Evolutionary conservation across 2,797 vertebrate species (phyloP), one percentile per base, ranked within the genome.

Genomic region (Basileuterus tristriatus): DNA sequence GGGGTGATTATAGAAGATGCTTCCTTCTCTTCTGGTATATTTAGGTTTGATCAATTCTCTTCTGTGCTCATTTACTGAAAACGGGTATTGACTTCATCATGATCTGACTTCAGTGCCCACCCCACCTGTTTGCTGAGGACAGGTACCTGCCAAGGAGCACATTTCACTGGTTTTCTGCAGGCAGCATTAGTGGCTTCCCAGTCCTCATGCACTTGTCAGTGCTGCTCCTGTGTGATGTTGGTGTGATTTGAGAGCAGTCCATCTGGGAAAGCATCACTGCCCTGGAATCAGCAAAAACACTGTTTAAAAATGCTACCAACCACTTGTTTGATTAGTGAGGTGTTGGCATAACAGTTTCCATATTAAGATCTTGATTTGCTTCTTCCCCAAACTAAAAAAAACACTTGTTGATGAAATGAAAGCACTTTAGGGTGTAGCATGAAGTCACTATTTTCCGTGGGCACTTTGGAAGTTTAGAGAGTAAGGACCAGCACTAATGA

Each of bases 361-460:
- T 58, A 20, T 49, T 19, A 24, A 44, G 9, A 4, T 67, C 24
- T 49, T 84, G 50, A 78, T 82, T 80, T 79, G 2, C 16, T 65
- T 8, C 29, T 85, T 93, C 20, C 4, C 39, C 24, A 9, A 70
- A 69, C 27, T 29, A 0, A 1, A 2, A 14, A 43, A 15, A 55
- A 1, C 18, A 43, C 53, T 15, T 36, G 14, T n/a, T 87, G 77
- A 60, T 1, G 23, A 89, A 77, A 76, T 10, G 37, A 75, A 82
- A 52, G 3, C 18, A 8, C 69, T 89, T 90, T 69, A 30, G 26
- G 5, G 2, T 0, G 0, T 50, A 20, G 3, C 10, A 18, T 32
- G 37, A 74, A 59, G 27, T 18, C 0, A 0, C 4, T 17, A 7
- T n/a, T 86, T 79, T 37, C 12, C 23, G 49, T 56, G 43, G n/a